Evolutionary conservation across 1,140 invertebrate genomes (phyloP).

Genomic region (Daktulosphaira vitifoliae): DNA sequence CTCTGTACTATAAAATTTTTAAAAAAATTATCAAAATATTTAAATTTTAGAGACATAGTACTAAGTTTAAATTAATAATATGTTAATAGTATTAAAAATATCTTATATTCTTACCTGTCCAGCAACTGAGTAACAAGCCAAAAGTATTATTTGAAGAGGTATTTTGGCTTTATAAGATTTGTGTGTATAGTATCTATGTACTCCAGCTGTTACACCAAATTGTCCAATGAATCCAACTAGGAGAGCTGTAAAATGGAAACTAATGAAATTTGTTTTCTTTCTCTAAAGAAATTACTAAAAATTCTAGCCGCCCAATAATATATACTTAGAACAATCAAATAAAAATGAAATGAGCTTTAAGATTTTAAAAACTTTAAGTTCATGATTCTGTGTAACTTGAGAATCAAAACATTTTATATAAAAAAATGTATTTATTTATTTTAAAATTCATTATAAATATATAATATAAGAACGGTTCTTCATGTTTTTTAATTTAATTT

Average conservation of each 20-base stretch:
- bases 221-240: conserved; percentile 47
- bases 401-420: too few species aligned
- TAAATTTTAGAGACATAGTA: not conserved
- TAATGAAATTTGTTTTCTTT: too few species aligned
- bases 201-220: conserved; percentile 70
- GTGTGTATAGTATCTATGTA: conserved; percentile 76
- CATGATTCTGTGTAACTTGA: too few species aligned
- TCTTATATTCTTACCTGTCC: conserved; percentile 38
- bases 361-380: too few species aligned
- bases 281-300: too few species aligned
- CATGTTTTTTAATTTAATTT: too few species aligned
- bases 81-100: not conserved
- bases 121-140: conserved; percentile 46
- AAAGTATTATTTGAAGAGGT: conserved; percentile 54
- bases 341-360: too few species aligned
- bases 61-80: conserved; percentile 16
- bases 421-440: too few species aligned
- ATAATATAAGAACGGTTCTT: too few species aligned
- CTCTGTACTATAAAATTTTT: conserved; percentile 37
- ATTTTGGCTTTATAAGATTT: conserved; percentile 68
- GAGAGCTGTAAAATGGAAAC: conserved; percentile 43
- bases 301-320: too few species aligned
- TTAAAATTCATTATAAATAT: too few species aligned
- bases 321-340: too few species aligned
- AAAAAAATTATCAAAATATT: not conserved